These are phyloP conservation scores for Drosophila neotestacea DNA, from an alignment of 2,888 invertebrate species.

Conservation along the genomic window DNA sequence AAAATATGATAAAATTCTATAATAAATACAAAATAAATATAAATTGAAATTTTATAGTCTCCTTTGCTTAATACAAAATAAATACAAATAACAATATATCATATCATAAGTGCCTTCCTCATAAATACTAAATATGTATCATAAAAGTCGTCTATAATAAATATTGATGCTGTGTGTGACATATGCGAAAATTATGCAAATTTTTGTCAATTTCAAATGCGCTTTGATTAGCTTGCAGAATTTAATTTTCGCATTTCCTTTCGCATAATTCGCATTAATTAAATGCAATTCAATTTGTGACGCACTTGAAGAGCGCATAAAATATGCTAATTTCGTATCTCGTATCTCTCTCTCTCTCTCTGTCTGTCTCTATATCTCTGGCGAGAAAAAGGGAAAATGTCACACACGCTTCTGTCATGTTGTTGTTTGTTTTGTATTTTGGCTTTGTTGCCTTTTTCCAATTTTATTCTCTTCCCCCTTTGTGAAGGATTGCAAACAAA, in stretches of 20 bases:
- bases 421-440: conserved; percentile 31
- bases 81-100: neutral
- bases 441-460: conserved; percentile 25
- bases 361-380: neutral
- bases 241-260: conserved; percentile 18
- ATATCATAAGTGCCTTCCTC: neutral
- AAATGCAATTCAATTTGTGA: conserved; percentile 54
- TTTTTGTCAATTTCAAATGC: conserved; percentile 46
- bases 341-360: neutral
- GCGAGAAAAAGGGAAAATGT: conserved; percentile 33
- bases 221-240: conserved; percentile 55
- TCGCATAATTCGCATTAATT: conserved; percentile 48
- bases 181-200: conserved; percentile 74
- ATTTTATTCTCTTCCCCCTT: conserved; percentile 5
- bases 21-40: neutral
- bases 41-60: neutral
- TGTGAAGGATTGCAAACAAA: conserved; percentile 16
- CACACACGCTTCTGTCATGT: conserved; percentile 15
- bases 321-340: conserved; percentile 66
- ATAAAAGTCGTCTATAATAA: conserved; percentile 28
- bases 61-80: no score
- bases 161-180: conserved; percentile 62
- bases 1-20: neutral
- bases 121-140: neutral
- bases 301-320: conserved; percentile 61